Conservation (phyloP, 2,113 vertebrate species). For the Ceyx melanurus region DNA sequence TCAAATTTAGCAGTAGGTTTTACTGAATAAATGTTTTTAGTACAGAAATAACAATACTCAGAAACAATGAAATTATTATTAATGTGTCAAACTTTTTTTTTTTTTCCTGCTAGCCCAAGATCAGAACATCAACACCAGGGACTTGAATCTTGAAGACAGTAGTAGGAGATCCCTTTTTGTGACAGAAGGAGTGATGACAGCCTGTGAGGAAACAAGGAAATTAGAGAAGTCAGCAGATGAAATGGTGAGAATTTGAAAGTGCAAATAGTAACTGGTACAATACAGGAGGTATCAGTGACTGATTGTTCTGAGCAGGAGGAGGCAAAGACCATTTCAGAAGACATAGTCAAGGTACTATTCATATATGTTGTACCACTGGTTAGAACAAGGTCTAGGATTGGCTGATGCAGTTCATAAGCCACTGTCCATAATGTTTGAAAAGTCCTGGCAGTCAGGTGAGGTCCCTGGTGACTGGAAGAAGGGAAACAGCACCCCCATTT, state of each 20-base stretch:
- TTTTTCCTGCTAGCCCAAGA: background rate
- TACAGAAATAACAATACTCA: background rate
- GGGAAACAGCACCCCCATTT: no score
- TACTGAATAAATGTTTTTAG: background rate
- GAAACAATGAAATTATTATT: background rate
- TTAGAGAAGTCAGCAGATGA: background rate
- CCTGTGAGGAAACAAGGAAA: slow-evolving; percentile 31
- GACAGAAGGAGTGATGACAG: slow-evolving; percentile 7
- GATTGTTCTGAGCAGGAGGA: background rate
- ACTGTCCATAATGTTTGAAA: no score
- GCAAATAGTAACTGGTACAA: background rate
- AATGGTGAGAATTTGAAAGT: background rate
- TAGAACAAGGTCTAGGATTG: background rate
- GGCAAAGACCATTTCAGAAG: background rate
- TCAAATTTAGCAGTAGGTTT: background rate
- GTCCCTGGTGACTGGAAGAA: no score
- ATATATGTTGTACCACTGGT: background rate
- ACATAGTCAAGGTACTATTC: slow-evolving; percentile 47
- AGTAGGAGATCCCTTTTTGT: slow-evolving; percentile 31
- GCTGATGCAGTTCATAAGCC: no score
- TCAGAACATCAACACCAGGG: background rate
- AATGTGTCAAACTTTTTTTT: background rate
- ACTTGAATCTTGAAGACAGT: slow-evolving; percentile 12
- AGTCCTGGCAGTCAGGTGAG: no score
- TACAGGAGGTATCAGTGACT: background rate